Evolutionary conservation across 2,888 invertebrate genomes (phyloP).

Genomic region (Nomada flava): DNA sequence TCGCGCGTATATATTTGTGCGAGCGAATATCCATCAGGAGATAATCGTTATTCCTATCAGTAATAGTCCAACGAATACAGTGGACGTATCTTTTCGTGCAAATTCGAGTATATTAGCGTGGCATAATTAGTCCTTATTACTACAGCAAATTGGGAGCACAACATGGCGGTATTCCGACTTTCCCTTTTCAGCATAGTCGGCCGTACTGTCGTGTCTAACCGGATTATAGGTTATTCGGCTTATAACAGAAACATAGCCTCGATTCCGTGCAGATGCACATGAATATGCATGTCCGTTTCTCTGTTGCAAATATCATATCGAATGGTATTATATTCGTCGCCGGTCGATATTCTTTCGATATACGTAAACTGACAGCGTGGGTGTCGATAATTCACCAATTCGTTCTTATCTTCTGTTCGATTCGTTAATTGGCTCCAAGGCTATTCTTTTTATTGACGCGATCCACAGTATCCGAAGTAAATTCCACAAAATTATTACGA

Average conservation of each 20-base stretch:
- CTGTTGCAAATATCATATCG: neutral
- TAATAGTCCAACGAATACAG: neutral
- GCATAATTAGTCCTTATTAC: constrained; percentile 15
- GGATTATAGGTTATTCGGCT: neutral
- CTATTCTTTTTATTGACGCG: neutral
- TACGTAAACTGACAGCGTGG: constrained; percentile 32
- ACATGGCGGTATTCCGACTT: constrained; percentile 60
- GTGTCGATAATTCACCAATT: constrained; percentile 2
- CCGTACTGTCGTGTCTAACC: neutral
- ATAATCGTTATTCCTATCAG: neutral
- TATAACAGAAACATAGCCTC: neutral
- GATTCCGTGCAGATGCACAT: no score
- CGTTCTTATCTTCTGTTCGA: neutral
- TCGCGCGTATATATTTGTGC: neutral
- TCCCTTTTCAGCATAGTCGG: constrained; percentile 38
- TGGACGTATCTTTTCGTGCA: neutral
- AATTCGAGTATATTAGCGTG: neutral
- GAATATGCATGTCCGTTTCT: neutral
- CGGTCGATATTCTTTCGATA: constrained; percentile 53
- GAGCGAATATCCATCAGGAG: neutral
- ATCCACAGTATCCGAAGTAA: no score
- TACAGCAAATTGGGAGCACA: constrained; percentile 48
- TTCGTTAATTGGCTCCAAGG: neutral
- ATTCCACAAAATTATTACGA: no score
- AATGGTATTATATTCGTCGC: constrained; percentile 15